Evolutionary conservation across 2,888 invertebrate species (phyloP), one percentile per base, ranked within the genome.

Genomic region (Schizaphis graminum): DNA sequence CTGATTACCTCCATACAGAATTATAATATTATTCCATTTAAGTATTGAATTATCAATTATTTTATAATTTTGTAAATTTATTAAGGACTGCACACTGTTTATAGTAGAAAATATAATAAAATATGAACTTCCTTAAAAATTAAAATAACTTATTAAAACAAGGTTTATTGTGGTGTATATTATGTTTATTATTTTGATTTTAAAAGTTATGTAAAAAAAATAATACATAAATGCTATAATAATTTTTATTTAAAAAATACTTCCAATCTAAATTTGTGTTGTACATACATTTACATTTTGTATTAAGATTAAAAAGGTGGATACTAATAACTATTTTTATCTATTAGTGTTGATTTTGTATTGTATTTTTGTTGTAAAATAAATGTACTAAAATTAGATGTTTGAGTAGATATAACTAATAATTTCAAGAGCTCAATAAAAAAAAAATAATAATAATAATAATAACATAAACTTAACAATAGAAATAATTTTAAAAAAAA

Each of bases 1-100:
- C 93, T 3, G 88, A 94, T 90, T 90, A 87, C n/a, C 11, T 49
- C 2, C 94, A 95, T 87, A 91, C 92, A 28, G 95, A 95, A 57
- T 85, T 95, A 28, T 95, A 89, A 94, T 53, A 77, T 53, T 85
- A 4, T 49, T 89, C 13, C n/a, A n/a, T 89, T 92, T 44, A 67
- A 93, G 77, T 89, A 88, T 88, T 88, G 49, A 53, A 53, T 41
- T 53, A 41, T 77, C 7, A n/a, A n/a, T 44, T 67, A 87, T 87
- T 77, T 77, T 77, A 89, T 89, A 89, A 89, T 44, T 89, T 88
- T 93, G 56, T 93, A 89, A 26, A 92, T 92, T 61, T 67, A 92
- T 61, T 35, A 92, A 61, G 11, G 1, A 61, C 4, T 87, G 26
- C 44, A 5, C 11, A 91, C 21, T 61, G 77, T 56, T 85, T 44